A percentile compares a stretch with the other conserved stretches of the same genome.
These are phyloP conservation scores for Xiphydria camelus DNA, from an alignment of 2,888 invertebrate species.

Conservation along the genomic window DNA sequence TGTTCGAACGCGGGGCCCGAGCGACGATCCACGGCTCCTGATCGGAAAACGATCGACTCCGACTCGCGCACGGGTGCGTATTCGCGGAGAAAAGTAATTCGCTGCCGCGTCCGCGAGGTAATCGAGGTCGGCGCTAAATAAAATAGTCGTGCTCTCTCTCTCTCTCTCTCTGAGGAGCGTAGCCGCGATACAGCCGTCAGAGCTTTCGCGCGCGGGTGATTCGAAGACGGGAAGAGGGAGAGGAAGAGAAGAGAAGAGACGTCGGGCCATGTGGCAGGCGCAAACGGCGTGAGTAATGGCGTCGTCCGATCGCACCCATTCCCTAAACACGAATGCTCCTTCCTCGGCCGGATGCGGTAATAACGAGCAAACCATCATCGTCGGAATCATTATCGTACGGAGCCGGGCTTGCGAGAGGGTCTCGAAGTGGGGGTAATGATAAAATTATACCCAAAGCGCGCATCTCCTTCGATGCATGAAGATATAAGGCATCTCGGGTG, in stretches of 20 bases:
- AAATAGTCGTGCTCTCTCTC: constrained; percentile 23
- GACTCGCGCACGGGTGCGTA: background rate
- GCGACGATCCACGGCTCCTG: too few species aligned
- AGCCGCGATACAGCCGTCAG: constrained; percentile 22
- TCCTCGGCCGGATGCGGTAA: constrained; percentile 24
- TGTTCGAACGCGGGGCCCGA: too few species aligned
- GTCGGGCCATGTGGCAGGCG: constrained; percentile 47
- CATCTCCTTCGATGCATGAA: constrained; percentile 20
- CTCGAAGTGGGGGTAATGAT: constrained; percentile 34
- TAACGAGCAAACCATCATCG: constrained; percentile 47
- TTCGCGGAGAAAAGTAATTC: background rate
- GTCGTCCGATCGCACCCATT: constrained; percentile 42
- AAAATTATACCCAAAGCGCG: constrained; percentile 39
- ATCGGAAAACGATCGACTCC: background rate
- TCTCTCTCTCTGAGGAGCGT: constrained; percentile 13
- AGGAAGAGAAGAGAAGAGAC: constrained; percentile 10
- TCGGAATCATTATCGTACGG: constrained; percentile 44
- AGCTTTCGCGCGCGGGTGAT: constrained; percentile 18
- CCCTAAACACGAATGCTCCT: constrained; percentile 32
- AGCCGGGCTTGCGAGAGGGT: constrained; percentile 10
- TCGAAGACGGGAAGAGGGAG: constrained; percentile 5
- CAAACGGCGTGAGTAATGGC: constrained; percentile 49
- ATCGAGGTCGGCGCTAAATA: constrained; percentile 22
- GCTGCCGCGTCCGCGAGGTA: constrained; percentile 17
- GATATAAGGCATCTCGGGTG: constrained; percentile 28